A percentile compares a stretch with the other conserved stretches of the same genome.
phyloP scores from a whole-genome alignment of 2,888 invertebrate species.

The Stegana nigrithorax region DNA sequence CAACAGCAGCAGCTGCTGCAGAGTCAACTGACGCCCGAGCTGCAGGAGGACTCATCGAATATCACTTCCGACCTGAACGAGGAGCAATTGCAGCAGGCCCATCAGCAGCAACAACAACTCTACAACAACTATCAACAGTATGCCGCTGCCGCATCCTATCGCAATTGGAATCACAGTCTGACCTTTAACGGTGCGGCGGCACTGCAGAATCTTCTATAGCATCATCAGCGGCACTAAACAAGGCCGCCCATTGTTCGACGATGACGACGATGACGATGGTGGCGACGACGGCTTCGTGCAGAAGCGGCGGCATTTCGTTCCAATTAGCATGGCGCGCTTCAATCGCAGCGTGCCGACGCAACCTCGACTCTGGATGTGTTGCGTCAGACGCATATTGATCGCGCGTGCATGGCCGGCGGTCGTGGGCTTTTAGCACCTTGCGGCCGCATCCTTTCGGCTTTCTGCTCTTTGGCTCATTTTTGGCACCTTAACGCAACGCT shows the following conservation, averaged over 20 bases:
- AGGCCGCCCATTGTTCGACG: conserved; percentile 38
- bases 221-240: conserved; percentile 30
- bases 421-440: conserved; percentile 51
- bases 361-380: no score
- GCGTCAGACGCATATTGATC: not conserved
- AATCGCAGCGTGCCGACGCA: conserved; percentile 11
- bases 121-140: conserved; percentile 64
- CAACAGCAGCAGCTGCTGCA: conserved; percentile 55
- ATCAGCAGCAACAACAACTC: conserved; percentile 60
- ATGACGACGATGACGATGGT: not conserved
- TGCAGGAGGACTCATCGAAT: conserved; percentile 62
- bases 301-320: not conserved
- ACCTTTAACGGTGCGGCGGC: conserved; percentile 63
- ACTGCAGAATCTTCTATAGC: conserved; percentile 62
- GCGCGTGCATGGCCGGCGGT: conserved; percentile 19
- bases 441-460: conserved; percentile 19
- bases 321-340: conserved; percentile 20
- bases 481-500: conserved; percentile 34
- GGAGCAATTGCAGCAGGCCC: conserved; percentile 59
- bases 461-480: conserved; percentile 5
- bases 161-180: conserved; percentile 62
- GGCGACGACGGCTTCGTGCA: not conserved
- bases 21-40: conserved; percentile 51
- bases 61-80: conserved; percentile 64
- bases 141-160: conserved; percentile 61